Percentiles rank a stretch among this genome's conserved stretches.
Evolutionary conservation across 2,113 vertebrate species (phyloP).

Genomic region (Symphodus melops): DNA sequence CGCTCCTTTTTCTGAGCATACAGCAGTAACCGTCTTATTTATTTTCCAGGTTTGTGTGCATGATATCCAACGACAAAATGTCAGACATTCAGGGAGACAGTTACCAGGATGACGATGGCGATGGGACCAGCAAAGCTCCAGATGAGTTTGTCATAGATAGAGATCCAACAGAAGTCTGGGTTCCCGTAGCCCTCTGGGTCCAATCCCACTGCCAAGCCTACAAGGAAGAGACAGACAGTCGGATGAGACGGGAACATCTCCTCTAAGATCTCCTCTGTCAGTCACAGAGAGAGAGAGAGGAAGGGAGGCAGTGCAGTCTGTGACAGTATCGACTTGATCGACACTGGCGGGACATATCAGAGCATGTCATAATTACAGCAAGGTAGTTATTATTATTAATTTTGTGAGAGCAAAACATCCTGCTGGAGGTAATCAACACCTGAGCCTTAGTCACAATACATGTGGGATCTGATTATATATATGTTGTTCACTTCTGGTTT

Average conservation of each 20-base stretch:
- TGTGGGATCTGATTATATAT: no score
- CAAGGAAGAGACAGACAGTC: constrained; percentile 26
- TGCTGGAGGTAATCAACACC: background rate
- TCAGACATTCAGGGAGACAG: constrained; percentile 4
- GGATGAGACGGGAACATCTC: constrained; percentile 12
- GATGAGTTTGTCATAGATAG: constrained; percentile 96
- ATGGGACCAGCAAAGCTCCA: constrained; percentile 99
- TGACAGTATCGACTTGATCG: background rate
- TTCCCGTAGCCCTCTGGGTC: constrained; percentile 98
- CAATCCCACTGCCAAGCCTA: constrained; percentile 94
- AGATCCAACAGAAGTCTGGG: constrained; percentile 99
- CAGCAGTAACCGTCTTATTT: no score
- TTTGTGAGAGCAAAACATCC: background rate
- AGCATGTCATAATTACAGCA: background rate
- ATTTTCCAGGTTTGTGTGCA: background rate
- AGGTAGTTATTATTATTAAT: background rate
- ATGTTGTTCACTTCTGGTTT: no score
- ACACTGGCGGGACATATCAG: background rate
- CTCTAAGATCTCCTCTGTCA: constrained; percentile 15
- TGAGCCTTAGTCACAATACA: no score
- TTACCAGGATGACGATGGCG: constrained; percentile 94
- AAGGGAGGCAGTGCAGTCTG: background rate
- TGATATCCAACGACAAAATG: background rate
- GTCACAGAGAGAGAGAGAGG: background rate
- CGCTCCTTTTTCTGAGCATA: no score